phyloP scores from a whole-genome alignment of 2,888 invertebrate species.

The Chloroclystis v-ata region DNA sequence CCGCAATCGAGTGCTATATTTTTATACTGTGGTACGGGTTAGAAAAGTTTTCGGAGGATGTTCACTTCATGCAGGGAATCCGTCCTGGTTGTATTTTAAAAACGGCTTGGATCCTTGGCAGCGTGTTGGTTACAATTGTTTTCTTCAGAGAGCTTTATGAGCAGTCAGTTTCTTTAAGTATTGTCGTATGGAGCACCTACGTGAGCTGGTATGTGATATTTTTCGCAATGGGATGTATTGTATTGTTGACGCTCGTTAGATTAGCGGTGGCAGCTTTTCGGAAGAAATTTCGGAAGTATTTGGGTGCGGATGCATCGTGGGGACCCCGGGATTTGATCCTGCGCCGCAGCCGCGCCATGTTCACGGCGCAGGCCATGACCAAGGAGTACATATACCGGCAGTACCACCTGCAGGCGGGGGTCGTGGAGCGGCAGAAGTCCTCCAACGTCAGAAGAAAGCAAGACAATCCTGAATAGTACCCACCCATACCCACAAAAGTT shows the following conservation, averaged over 20 bases:
- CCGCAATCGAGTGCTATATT: constrained; percentile 45
- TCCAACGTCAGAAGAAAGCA: constrained; percentile 41
- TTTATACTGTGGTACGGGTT: constrained; percentile 63
- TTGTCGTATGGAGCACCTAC: constrained; percentile 6
- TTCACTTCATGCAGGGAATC: constrained; percentile 69
- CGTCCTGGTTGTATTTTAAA: constrained; percentile 52
- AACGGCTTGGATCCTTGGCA: constrained; percentile 44
- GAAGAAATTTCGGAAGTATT: constrained; percentile 32
- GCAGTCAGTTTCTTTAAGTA: too few species aligned
- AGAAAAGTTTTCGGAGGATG: constrained; percentile 60
- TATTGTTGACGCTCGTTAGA: constrained; percentile 27
- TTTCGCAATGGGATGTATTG: constrained; percentile 13
- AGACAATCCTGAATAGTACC: not conserved
- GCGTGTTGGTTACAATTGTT: constrained; percentile 37
- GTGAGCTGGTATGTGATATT: constrained; percentile 32
- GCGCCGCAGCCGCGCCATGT: constrained; percentile 65
- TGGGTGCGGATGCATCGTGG: constrained; percentile 51
- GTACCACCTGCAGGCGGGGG: constrained; percentile 65
- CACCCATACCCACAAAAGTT: not conserved
- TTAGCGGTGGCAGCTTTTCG: constrained; percentile 38
- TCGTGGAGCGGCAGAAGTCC: constrained; percentile 47
- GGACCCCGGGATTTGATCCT: constrained; percentile 56
- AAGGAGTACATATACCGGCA: constrained; percentile 73
- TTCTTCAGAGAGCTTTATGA: constrained; percentile 37
- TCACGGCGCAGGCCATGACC: constrained; percentile 71